phyloP scores from a whole-genome alignment of 2,113 vertebrate genomes.

The Ochotona curzoniae region DNA sequence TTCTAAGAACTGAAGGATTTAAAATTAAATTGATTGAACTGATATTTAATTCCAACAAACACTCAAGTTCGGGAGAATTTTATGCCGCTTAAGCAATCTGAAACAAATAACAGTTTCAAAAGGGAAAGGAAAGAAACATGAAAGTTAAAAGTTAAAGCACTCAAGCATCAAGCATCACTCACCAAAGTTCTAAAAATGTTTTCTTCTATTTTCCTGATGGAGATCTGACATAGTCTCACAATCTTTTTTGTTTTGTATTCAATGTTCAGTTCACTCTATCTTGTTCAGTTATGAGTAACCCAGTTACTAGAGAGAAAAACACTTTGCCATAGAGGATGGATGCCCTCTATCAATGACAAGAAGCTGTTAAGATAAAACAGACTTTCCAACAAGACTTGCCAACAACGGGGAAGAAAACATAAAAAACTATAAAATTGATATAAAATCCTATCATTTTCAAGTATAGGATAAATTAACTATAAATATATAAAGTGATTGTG shows the following conservation, averaged over 20 bases:
- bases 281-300: not conserved
- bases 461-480: constrained; percentile 14
- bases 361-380: not conserved
- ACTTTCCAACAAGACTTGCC: not conserved
- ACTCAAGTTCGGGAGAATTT: not conserved
- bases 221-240: not conserved
- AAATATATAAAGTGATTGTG: not conserved
- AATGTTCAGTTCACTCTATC: not conserved
- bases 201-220: not conserved
- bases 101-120: not conserved
- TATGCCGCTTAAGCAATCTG: not conserved
- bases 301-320: not conserved
- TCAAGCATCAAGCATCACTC: not conserved
- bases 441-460: not conserved
- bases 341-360: not conserved
- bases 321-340: not conserved
- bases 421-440: not conserved
- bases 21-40: not conserved
- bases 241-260: not conserved
- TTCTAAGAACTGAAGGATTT: not conserved
- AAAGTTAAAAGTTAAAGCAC: too few relatives aligned
- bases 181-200: not conserved
- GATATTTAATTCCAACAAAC: not conserved
- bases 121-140: not conserved
- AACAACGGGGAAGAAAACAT: not conserved